A percentile compares a stretch with the other conserved stretches of the same genome.
Evolutionary conservation across 1,140 invertebrate species (phyloP).

Genomic region (Samia ricini): DNA sequence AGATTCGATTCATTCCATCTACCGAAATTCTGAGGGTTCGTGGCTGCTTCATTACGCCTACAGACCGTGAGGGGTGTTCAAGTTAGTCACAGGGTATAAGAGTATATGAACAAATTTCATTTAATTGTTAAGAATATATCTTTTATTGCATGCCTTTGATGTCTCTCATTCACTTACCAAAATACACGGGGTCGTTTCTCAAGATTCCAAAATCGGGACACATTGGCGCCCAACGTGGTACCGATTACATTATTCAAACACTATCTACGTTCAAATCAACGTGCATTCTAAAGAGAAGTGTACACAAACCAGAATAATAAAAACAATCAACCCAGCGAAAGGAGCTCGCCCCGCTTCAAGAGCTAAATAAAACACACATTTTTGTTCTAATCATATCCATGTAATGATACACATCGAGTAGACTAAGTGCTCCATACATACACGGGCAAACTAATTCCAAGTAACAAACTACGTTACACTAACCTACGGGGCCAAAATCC

Average conservation of each 20-base stretch:
- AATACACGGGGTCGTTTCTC: slow-evolving; percentile 14
- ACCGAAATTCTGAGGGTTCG: background rate
- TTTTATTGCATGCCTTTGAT: slow-evolving; percentile 24
- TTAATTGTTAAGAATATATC: slow-evolving; percentile 15
- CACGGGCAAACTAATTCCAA: slow-evolving; percentile 58
- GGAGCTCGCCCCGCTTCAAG: slow-evolving; percentile 32
- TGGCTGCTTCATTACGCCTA: slow-evolving; percentile 2
- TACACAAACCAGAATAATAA: slow-evolving; percentile 10
- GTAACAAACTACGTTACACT: slow-evolving; percentile 28
- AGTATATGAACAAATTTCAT: slow-evolving; percentile 15
- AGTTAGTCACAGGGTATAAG: slow-evolving; percentile 24
- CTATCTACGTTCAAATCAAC: slow-evolving; percentile 33
- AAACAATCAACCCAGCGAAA: slow-evolving; percentile 50
- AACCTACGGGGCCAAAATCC: slow-evolving; percentile 5
- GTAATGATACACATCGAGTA: slow-evolving; percentile 69
- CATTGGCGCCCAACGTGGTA: slow-evolving; percentile 26
- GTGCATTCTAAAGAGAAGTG: slow-evolving; percentile 42
- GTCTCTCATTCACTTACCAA: slow-evolving; percentile 22
- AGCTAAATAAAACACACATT: slow-evolving; percentile 72
- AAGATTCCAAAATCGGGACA: background rate
- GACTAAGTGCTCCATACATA: slow-evolving; percentile 61
- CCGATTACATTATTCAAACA: slow-evolving; percentile 13
- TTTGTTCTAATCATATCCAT: slow-evolving; percentile 69
- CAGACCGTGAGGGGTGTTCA: slow-evolving; percentile 2
- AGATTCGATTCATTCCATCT: background rate